phyloP scores from a whole-genome alignment of 2,888 invertebrate species.

The Sialis fuliginosa region DNA sequence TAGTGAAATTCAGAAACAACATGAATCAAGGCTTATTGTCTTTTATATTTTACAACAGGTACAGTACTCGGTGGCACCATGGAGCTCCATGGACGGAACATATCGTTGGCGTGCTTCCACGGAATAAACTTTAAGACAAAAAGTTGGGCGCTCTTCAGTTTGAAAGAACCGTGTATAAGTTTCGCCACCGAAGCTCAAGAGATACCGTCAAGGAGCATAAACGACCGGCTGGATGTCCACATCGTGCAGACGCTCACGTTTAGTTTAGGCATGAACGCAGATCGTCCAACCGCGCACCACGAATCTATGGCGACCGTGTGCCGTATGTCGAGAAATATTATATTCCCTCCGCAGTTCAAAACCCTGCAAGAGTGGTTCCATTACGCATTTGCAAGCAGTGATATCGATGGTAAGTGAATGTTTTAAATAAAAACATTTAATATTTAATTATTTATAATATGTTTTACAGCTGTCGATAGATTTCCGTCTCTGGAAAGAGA shows the following conservation, averaged over 20 bases:
- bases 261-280: constrained; percentile 57
- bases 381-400: constrained; percentile 87
- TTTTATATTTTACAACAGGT: constrained; percentile 26
- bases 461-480: constrained; percentile 59
- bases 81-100: constrained; percentile 76
- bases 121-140: constrained; percentile 92
- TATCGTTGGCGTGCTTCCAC: constrained; percentile 92
- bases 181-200: constrained; percentile 90
- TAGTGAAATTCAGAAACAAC: background rate
- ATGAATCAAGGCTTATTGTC: too few relatives aligned
- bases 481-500: constrained; percentile 81
- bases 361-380: constrained; percentile 92
- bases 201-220: constrained; percentile 40
- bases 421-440: background rate
- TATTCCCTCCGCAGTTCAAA: constrained; percentile 92
- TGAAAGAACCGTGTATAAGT: constrained; percentile 82
- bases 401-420: constrained; percentile 62
- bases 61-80: constrained; percentile 76
- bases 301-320: constrained; percentile 91
- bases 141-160: constrained; percentile 89
- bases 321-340: constrained; percentile 74
- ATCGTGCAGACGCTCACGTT: constrained; percentile 84
- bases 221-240: constrained; percentile 47
- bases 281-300: constrained; percentile 45
- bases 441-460: background rate